These are phyloP conservation scores for Araneus ventricosus DNA, from an alignment of 1,140 invertebrate species.

Conservation along the genomic window DNA sequence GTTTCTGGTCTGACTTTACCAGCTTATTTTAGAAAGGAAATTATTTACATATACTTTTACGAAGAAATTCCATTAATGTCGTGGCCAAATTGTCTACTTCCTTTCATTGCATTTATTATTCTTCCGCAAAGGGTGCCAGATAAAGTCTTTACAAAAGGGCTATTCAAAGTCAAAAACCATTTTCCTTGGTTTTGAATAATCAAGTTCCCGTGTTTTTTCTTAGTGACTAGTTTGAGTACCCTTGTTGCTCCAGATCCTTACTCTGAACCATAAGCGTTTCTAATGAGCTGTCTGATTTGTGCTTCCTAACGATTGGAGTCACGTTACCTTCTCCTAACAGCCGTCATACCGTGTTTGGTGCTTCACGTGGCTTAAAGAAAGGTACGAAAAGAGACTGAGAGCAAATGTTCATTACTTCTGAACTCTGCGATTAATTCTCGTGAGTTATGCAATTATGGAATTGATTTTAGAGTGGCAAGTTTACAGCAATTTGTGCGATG, in stretches of 20 bases:
- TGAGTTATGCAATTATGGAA: neutral
- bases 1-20: too few species aligned
- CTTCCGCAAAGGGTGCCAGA: too few species aligned
- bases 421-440: neutral
- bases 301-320: constrained; percentile 6
- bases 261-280: neutral
- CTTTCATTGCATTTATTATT: too few species aligned
- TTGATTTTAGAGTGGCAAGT: neutral
- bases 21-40: too few species aligned
- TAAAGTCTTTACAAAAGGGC: too few species aligned
- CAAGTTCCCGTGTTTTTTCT: neutral
- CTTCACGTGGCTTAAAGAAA: neutral
- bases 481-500: neutral
- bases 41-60: too few species aligned
- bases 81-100: too few species aligned
- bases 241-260: neutral
- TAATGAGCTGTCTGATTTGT: neutral
- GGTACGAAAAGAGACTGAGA: constrained; percentile 2
- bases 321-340: neutral
- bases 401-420: neutral
- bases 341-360: neutral
- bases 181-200: neutral
- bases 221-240: neutral
- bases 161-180: neutral
- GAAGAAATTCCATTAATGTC: too few species aligned